Percentiles rank a stretch among this genome's conserved stretches.
phyloP scores from a whole-genome alignment of 2,797 vertebrate genomes.

The Myotis myotis region DNA sequence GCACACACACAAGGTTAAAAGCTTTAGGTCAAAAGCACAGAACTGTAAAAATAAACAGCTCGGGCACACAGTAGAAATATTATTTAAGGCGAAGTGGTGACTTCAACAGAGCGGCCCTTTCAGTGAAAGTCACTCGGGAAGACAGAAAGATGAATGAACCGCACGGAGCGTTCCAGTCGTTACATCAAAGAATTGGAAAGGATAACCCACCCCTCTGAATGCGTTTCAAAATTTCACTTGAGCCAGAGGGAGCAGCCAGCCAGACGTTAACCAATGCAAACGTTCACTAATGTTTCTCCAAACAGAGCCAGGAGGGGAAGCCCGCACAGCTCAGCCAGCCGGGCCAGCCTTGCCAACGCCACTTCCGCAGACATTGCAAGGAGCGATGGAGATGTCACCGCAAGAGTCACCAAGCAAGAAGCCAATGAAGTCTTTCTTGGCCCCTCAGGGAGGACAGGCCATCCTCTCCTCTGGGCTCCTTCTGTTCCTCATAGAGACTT shows the following conservation, averaged over 20 bases:
- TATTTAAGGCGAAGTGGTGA: constrained; percentile 66
- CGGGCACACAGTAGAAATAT: constrained; percentile 71
- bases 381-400: no score
- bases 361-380: neutral
- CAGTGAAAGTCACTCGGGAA: constrained; percentile 58
- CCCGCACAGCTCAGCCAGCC: neutral
- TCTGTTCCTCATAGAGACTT: rapidly evolving
- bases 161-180: constrained; percentile 46
- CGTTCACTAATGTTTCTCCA: constrained; percentile 42
- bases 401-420: neutral
- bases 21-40: constrained; percentile 77
- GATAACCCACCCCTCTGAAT: constrained; percentile 34
- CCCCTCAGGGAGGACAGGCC: neutral
- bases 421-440: neutral
- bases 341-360: neutral
- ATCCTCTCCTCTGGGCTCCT: neutral
- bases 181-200: constrained; percentile 60
- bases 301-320: neutral
- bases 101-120: constrained; percentile 71
- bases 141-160: constrained; percentile 73
- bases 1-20: constrained; percentile 75
- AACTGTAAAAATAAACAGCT: constrained; percentile 73
- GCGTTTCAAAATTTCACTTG: constrained; percentile 19
- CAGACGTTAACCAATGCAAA: constrained; percentile 30
- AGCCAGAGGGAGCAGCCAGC: constrained; percentile 35